These are phyloP conservation scores for Trachelipus rathkii DNA, from an alignment of 1,140 invertebrate genomes.

Conservation along the genomic window DNA sequence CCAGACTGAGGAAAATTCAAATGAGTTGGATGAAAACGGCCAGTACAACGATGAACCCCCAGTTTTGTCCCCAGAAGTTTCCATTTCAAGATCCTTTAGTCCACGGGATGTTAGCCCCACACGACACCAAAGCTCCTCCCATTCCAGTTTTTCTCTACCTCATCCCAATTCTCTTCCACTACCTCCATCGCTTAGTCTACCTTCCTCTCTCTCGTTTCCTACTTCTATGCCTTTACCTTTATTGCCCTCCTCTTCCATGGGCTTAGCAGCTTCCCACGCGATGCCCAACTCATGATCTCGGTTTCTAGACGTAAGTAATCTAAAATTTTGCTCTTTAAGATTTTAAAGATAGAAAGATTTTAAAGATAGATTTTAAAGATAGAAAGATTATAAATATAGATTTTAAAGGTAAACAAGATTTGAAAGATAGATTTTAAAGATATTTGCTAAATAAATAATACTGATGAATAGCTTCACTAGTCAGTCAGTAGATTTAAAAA, in stretches of 20 bases:
- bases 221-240: background rate
- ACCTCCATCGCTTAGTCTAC: background rate
- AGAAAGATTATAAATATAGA: no score
- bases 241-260: background rate
- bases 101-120: background rate
- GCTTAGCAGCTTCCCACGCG: background rate
- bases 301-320: constrained; percentile 1
- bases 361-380: no score
- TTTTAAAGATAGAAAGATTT: no score
- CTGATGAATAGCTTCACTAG: no score
- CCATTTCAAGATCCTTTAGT: background rate
- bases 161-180: background rate
- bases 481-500: no score
- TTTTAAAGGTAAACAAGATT: no score
- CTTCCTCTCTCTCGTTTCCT: background rate
- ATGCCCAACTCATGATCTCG: background rate
- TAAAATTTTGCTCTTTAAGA: no score
- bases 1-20: background rate
- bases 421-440: no score
- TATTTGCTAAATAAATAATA: no score
- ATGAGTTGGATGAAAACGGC: background rate
- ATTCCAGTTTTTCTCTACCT: background rate
- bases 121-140: background rate
- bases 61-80: background rate
- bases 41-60: background rate